These are phyloP conservation scores for Eulemur mongoz DNA, from an alignment of 2,797 vertebrate species.

Conservation along the genomic window DNA sequence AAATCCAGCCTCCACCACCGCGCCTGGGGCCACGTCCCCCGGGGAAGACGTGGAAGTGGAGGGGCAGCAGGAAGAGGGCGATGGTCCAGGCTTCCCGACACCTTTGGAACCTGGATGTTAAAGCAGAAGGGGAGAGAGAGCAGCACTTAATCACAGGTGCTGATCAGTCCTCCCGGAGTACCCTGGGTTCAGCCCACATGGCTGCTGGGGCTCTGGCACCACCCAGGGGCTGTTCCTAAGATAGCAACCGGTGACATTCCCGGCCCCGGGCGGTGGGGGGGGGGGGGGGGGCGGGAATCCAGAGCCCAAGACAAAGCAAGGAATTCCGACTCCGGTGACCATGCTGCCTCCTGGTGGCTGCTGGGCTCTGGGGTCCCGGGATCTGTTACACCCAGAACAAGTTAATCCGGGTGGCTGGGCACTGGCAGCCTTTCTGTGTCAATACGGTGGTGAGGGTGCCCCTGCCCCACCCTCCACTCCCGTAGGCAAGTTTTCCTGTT, in stretches of 20 bases:
- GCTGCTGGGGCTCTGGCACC: neutral
- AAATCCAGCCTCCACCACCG: neutral
- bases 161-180: too few relatives aligned
- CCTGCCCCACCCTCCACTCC: neutral
- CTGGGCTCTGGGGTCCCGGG: neutral
- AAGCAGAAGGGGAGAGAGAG: neutral
- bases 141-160: neutral
- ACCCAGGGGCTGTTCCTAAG: neutral
- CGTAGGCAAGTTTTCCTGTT: neutral
- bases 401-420: neutral
- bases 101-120: conserved; percentile 67
- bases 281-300: too few relatives aligned
- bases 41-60: neutral
- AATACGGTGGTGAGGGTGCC: neutral
- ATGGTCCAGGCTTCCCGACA: conserved; percentile 42
- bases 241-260: neutral
- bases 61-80: conserved; percentile 14
- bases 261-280: too few relatives aligned
- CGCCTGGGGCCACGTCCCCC: neutral
- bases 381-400: neutral
- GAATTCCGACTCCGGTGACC: neutral
- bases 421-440: neutral
- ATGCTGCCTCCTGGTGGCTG: neutral
- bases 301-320: neutral
- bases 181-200: neutral